Evolutionary conservation across 2,113 vertebrate genomes (phyloP).

Genomic region (Gymnobelideus leadbeateri): DNA sequence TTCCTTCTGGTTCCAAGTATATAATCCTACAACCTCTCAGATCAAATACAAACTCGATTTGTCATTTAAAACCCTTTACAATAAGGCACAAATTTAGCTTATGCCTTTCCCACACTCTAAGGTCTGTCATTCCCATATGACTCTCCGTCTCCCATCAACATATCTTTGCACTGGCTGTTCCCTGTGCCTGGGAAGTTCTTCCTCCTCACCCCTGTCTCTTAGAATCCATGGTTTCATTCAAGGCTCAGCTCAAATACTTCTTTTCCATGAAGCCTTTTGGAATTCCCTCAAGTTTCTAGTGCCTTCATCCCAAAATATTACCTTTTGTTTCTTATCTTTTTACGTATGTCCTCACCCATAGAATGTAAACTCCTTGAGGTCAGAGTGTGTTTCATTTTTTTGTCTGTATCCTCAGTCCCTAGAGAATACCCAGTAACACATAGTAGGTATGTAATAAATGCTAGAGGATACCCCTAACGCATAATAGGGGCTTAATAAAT

Average conservation of each 20-base stretch:
- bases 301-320: neutral
- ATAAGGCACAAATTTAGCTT: neutral
- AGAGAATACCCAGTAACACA: too few relatives aligned
- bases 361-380: neutral
- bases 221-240: neutral
- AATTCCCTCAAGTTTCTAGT: neutral
- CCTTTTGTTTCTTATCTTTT: neutral
- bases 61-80: neutral
- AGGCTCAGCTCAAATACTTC: neutral
- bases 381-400: neutral
- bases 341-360: neutral
- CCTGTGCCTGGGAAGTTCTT: neutral
- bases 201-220: neutral
- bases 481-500: neutral
- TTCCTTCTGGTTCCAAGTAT: neutral
- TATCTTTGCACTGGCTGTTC: neutral
- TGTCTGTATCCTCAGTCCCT: neutral
- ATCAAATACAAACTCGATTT: neutral
- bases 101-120: neutral
- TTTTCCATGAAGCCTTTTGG: neutral
- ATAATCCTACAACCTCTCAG: neutral
- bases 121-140: neutral
- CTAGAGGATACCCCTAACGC: neutral
- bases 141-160: neutral
- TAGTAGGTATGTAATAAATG: neutral